Percentiles rank a stretch among this genome's conserved stretches.
phyloP scores from a whole-genome alignment of 2,113 vertebrate species.

The Diadophis punctatus region DNA sequence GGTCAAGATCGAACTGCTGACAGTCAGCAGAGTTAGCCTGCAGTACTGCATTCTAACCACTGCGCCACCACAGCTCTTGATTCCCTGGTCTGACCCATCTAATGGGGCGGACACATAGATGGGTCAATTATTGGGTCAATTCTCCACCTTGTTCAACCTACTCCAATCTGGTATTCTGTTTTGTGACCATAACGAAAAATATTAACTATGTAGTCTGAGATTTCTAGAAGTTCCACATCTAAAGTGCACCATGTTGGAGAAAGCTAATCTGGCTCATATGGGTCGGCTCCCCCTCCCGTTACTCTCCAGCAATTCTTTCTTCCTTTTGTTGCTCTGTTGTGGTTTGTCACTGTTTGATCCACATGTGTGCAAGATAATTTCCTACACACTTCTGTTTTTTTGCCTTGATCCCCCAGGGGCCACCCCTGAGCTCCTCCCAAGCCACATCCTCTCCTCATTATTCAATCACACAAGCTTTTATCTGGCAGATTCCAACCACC shows the following conservation, averaged over 20 bases:
- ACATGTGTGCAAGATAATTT: background rate
- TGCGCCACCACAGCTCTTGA: background rate
- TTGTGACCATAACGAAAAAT: background rate
- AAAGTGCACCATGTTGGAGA: background rate
- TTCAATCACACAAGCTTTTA: background rate
- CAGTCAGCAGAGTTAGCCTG: no score
- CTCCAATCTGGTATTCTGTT: background rate
- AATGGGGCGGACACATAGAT: background rate
- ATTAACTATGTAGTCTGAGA: background rate
- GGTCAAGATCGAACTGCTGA: no score
- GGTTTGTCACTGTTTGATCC: background rate
- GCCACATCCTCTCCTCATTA: background rate
- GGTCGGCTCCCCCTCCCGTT: background rate
- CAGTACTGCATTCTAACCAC: background rate
- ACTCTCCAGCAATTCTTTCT: background rate
- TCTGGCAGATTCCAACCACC: background rate
- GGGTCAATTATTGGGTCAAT: background rate
- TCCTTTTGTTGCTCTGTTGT: background rate
- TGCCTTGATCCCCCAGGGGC: background rate
- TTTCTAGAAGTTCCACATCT: background rate
- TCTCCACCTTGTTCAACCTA: background rate
- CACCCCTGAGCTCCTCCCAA: background rate
- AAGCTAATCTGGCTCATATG: background rate
- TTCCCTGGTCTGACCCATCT: background rate
- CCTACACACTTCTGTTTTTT: background rate